Conservation (phyloP, 2,888 invertebrate genomes). For the Ectemnius continuus region DNA sequence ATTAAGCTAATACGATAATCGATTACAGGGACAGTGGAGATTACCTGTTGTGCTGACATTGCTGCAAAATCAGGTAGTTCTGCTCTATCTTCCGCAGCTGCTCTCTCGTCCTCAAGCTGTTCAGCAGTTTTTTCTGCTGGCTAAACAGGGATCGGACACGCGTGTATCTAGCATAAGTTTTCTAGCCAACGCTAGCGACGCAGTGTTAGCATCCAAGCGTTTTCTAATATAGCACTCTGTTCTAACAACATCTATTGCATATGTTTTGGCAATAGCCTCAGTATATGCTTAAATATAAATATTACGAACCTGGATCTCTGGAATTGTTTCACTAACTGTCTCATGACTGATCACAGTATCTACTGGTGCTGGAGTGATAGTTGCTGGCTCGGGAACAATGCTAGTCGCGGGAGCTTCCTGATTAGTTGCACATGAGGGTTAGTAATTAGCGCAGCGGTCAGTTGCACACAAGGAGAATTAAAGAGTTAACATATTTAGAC, state of each 20-base stretch:
- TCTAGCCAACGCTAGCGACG: too few species aligned
- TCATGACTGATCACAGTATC: constrained; percentile 25
- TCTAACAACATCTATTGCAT: neutral
- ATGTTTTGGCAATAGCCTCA: too few species aligned
- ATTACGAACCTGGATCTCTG: constrained; percentile 53
- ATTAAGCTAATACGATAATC: constrained; percentile 18
- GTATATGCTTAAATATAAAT: constrained; percentile 6
- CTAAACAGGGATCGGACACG: constrained; percentile 52
- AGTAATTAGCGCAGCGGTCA: constrained; percentile 6
- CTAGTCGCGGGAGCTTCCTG: constrained; percentile 42
- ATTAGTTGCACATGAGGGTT: constrained; percentile 25
- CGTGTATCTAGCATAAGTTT: constrained; percentile 45
- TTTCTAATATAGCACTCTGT: too few species aligned
- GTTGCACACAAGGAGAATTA: constrained; percentile 4
- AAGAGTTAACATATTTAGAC: too few species aligned
- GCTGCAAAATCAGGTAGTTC: constrained; percentile 78
- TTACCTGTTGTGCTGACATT: constrained; percentile 78
- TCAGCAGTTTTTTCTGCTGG: constrained; percentile 73
- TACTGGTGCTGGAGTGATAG: constrained; percentile 70
- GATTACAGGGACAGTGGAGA: constrained; percentile 9
- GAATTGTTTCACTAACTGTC: constrained; percentile 29
- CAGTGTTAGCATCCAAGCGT: too few species aligned
- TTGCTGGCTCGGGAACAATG: constrained; percentile 39
- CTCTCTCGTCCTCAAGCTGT: constrained; percentile 78
- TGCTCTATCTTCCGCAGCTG: constrained; percentile 76